Evolutionary conservation across 2,113 vertebrate genomes (phyloP).

Genomic region (Tympanuchus pallidicinctus): DNA sequence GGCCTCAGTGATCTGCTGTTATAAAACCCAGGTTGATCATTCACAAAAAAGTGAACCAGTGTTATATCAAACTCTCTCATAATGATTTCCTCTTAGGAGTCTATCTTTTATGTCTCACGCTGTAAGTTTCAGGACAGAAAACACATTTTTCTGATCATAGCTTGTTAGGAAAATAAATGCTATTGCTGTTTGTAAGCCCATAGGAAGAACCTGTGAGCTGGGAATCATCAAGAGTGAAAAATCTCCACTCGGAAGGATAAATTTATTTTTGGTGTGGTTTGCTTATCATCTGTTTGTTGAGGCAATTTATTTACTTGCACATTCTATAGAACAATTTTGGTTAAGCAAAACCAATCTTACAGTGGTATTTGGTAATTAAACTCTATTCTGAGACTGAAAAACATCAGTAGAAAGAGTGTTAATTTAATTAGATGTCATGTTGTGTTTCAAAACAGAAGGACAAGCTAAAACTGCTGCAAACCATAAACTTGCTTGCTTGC

Average conservation of each 20-base stretch:
- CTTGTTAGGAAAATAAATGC: neutral
- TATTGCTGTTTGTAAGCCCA: neutral
- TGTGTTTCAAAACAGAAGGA: slow-evolving; percentile 11
- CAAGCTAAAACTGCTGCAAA: neutral
- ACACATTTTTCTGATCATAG: neutral
- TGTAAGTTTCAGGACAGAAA: neutral
- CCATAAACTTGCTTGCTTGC: neutral
- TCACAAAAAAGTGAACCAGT: neutral
- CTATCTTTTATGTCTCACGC: neutral
- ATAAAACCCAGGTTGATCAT: neutral
- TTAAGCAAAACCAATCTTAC: neutral
- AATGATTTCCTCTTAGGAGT: neutral
- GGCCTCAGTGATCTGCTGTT: neutral
- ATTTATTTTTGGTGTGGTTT: neutral
- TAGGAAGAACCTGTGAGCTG: neutral
- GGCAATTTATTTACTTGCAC: neutral
- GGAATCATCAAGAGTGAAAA: neutral
- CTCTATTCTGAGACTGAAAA: neutral
- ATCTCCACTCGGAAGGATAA: neutral
- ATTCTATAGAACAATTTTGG: neutral
- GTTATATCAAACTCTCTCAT: neutral
- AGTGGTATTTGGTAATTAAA: slow-evolving; percentile 1
- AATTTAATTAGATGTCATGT: slow-evolving; percentile 3
- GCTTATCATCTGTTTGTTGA: neutral
- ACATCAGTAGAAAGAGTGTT: neutral